Base-by-base conservation (phyloP, 2,113 vertebrate genomes). In the Columba livia region DNA sequence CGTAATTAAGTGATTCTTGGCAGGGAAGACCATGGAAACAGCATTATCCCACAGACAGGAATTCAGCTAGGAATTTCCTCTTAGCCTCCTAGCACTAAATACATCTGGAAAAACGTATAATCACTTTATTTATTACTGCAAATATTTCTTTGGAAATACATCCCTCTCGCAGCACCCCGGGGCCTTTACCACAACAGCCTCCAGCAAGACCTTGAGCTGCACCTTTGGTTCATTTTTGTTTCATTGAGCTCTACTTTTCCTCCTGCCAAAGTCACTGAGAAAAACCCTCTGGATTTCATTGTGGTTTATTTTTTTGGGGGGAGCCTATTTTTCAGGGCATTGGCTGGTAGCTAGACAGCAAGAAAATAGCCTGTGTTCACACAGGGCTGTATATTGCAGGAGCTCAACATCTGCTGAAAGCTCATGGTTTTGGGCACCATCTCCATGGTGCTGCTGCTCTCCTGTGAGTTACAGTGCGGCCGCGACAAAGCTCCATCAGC, bases 31-130 rank as follows among this genome's bases (percentile, higher is more conserved):
- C 11, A 53, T 87, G 91, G 94, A 95, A 96, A 95, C 50, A 70
- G 67, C 2, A 0, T 83, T 96, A 94, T 95, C 89, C 91, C 81
- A 88, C 93, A 66, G 71, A 12, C 47, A 77, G 91, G 87, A 91
- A 94, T 95, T 85, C 95, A 95, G 91, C 79, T 85, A 94, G 81
- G 87, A 95, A 95, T 96, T 96, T 96, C 95, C 94, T 93, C 87
- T 96, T 48, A 34, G 53, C 61, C 73, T 92, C 61, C 64, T 53
- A 50, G 77, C 66, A 87, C 81, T 36, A 77, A 85, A 89, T 25
- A 12, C 86, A 89, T 69, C 93, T 89, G 91, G 91, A 75, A 91
- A 92, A 87, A 75, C 0, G 2, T 36, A 15, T 4, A 32, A 87
- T 85, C 38, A 3, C 66, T 94, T 84, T 82, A 71, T 90, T 89